Percentiles rank a stretch among this genome's conserved stretches.
phyloP scores from a whole-genome alignment of 2,888 invertebrate species.

The Bursaphelenchus okinawaensis region DNA sequence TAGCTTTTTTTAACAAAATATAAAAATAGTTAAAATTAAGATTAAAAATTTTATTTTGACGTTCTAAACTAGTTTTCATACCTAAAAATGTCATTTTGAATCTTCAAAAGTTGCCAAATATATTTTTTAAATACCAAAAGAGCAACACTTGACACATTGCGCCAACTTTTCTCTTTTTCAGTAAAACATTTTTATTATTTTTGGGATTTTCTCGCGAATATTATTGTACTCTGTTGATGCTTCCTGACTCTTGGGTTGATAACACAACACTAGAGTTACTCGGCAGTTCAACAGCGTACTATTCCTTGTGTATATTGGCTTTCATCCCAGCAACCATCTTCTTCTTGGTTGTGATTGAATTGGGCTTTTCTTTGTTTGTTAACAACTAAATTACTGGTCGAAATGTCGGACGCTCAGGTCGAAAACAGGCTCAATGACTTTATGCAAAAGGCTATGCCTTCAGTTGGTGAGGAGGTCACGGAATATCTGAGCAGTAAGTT shows the following conservation, averaged over 20 bases:
- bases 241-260: slow-evolving; percentile 10
- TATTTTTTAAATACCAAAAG: no score
- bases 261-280: slow-evolving; percentile 2
- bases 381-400: slow-evolving; percentile 1
- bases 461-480: slow-evolving; percentile 4
- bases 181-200: no score
- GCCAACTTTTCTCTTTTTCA: background rate
- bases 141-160: background rate
- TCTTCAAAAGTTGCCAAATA: no score
- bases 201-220: background rate
- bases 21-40: no score
- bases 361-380: slow-evolving; percentile 10
- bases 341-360: slow-evolving; percentile 12
- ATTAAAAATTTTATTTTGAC: no score
- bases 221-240: background rate
- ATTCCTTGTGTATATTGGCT: background rate
- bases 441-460: slow-evolving; percentile 19
- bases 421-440: slow-evolving; percentile 5
- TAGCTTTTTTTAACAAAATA: no score
- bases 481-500: slow-evolving; percentile 9
- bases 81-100: no score
- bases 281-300: background rate
- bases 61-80: no score
- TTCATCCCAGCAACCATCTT: slow-evolving; percentile 7
- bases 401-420: slow-evolving; percentile 2